These are phyloP conservation scores for Botia kubotai DNA, from an alignment of 2,797 vertebrate species.

Conservation along the genomic window DNA sequence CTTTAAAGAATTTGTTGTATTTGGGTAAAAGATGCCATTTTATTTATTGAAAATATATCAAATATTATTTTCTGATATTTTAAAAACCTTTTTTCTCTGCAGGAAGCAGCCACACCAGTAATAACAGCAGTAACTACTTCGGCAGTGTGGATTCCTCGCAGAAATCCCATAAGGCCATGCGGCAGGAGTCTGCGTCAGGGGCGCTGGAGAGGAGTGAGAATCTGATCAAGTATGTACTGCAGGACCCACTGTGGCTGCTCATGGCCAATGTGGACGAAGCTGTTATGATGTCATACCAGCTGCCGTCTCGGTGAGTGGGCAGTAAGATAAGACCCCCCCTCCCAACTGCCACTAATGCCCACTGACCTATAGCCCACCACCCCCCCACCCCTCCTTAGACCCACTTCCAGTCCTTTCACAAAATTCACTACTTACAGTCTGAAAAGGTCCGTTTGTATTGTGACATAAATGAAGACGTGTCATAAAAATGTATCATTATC, in stretches of 20 bases:
- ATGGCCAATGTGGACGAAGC: slow-evolving; percentile 78
- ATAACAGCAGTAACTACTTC: slow-evolving; percentile 88
- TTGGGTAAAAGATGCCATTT: background rate
- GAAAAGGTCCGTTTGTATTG: background rate
- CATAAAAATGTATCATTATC: background rate
- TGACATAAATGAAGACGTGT: background rate
- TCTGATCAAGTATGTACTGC: slow-evolving; percentile 76
- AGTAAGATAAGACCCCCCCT: slow-evolving; percentile 10
- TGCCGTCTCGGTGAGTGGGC: slow-evolving; percentile 85
- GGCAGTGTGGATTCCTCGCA: slow-evolving; percentile 88
- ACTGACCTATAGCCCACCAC: background rate
- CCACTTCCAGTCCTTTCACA: background rate
- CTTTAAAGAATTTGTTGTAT: background rate
- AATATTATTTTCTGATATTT: no score
- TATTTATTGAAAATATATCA: no score
- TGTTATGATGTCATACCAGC: slow-evolving; percentile 87
- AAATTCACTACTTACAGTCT: background rate
- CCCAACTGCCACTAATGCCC: slow-evolving; percentile 30
- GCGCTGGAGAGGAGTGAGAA: slow-evolving; percentile 64
- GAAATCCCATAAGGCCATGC: slow-evolving; percentile 75
- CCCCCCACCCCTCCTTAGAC: background rate
- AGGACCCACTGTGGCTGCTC: slow-evolving; percentile 84
- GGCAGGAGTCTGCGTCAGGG: slow-evolving; percentile 26
- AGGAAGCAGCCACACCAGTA: slow-evolving; percentile 83
- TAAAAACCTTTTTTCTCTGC: slow-evolving; percentile 3